Base-by-base conservation (phyloP, 2,888 invertebrate species). In the Cyrtodaria siliqua region DNA sequence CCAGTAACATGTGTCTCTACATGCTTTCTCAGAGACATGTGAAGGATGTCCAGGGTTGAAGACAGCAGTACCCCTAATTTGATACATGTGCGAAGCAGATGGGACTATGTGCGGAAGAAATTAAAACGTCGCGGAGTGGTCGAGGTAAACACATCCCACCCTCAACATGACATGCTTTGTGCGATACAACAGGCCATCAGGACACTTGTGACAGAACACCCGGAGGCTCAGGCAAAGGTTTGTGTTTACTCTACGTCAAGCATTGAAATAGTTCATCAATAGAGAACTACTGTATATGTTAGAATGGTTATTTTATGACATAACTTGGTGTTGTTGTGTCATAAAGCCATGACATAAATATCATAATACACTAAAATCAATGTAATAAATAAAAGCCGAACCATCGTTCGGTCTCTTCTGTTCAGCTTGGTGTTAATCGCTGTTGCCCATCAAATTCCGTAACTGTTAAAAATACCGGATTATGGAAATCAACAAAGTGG, bases 111-210 rank as follows among this genome's bases (percentile, higher is more conserved):
- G 16, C 78, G 82, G 53, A 84, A 82, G 67, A 74, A 82, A 40
- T 66, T 85, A 38, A 74, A 71, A 20, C 67, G 84, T 49, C 79
- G 84, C 40, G 88, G 87, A 0, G 87, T 90, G 20, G 84, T 89
- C 6, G 88, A 89, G 57, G 85, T 90, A 1, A 84, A 85, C 66
- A 67, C 63, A 6, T 70, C 83, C 60, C 90, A 90, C 64, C 83
- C 83, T 2, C 79, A 83, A 20, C 82, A 84, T 70, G 77, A 79
- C 49, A 81, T 83, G 71, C 73, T 90, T 16, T 70, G 82, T 50
- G 85, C 84, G 23, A 78, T 90, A 14, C 71, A 86, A 42, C 50
- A 60, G 6, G 88, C 86, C 0, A 83, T 89, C 6, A 61, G 67
- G 27, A 78, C 83, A 52, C 50, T 87, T 0, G 68, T 87, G 26